Conservation (phyloP, 1,140 invertebrate genomes). For the Xylocopa sonorina region DNA sequence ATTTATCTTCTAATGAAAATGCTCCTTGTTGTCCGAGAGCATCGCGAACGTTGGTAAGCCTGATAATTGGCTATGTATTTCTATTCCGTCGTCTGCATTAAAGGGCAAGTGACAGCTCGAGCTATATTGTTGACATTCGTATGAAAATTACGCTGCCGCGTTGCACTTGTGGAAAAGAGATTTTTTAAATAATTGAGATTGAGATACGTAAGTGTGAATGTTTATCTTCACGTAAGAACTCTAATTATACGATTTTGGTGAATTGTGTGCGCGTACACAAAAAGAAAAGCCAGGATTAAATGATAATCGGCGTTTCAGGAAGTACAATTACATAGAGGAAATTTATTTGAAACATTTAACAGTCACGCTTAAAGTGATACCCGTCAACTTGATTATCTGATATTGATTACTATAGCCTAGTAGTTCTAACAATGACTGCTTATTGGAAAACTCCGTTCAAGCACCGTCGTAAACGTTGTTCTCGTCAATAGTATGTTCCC, state of each 20-base stretch:
- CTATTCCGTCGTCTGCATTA: conserved; percentile 68
- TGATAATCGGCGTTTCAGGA: conserved; percentile 25
- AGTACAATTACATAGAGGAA: conserved; percentile 6
- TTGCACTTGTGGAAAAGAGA: conserved; percentile 24
- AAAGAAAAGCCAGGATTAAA: conserved; percentile 18
- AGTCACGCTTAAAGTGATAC: neutral
- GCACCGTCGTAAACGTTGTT: conserved; percentile 28
- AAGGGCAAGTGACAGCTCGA: conserved; percentile 72
- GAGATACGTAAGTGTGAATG: no score
- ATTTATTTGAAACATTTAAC: conserved; percentile 19
- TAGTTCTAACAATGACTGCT: conserved; percentile 41
- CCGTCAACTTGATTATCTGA: neutral
- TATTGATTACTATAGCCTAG: conserved; percentile 52
- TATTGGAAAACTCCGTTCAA: conserved; percentile 42
- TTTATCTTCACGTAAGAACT: neutral
- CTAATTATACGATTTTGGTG: neutral
- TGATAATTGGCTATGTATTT: conserved; percentile 51
- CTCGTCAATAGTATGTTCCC: conserved; percentile 9
- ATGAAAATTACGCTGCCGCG: conserved; percentile 53
- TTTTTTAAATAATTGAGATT: neutral
- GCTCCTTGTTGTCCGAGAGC: neutral
- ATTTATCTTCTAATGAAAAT: conserved; percentile 18
- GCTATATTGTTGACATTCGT: conserved; percentile 64
- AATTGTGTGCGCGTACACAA: conserved; percentile 3
- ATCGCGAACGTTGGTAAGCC: conserved; percentile 38